Evolutionary conservation across 2,113 vertebrate genomes (phyloP), one percentile per base, ranked within the genome.

Genomic region (Andinoacara biseriatus): DNA sequence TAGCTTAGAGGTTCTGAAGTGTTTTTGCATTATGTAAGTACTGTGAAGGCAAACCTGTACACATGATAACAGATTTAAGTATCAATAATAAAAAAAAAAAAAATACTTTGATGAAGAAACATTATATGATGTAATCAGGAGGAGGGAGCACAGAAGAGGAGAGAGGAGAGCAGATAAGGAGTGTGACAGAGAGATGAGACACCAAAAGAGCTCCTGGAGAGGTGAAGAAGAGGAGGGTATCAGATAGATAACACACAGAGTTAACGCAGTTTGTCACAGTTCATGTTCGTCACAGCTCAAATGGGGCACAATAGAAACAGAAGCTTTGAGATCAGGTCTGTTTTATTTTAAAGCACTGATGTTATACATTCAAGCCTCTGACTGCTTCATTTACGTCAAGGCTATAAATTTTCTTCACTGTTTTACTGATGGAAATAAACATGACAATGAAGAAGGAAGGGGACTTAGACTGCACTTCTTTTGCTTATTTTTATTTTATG

Each of bases 221-320:
- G 67, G 67, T 72, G 67, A 72, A 72, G 67, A 54, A 72, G 26
- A 72, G 46, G 67, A 72, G 67, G 67, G 67, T 54, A 54, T 72
- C 67, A 72, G 26, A 72, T 33, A 49, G 46, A 72, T 72, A 31
- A 72, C 24, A 72, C 65, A 31, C 26, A n/a, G 43, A 72, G 65
- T 72, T 72, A 72, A 72, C 46, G 2, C 67, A 33, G 67, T 54
- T 72, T 72, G 67, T 54, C 67, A 72, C 67, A 72, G 67, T 54
- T 54, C 46, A n/a, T 54, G 52, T 72, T 54, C 3, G 18, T 33
- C 67, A 72, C 67, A 72, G 46, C 46, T 54, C 67, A 31, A 72
- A 72, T 10, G 29, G 46, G 67, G 67, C 46, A 20, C 10, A 72
- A 72, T 20, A 54, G 67, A n/a, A 72, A 26, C 17, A 52, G 65